Conservation (phyloP, 1,140 invertebrate species). For the Melanaphis sacchari region DNA sequence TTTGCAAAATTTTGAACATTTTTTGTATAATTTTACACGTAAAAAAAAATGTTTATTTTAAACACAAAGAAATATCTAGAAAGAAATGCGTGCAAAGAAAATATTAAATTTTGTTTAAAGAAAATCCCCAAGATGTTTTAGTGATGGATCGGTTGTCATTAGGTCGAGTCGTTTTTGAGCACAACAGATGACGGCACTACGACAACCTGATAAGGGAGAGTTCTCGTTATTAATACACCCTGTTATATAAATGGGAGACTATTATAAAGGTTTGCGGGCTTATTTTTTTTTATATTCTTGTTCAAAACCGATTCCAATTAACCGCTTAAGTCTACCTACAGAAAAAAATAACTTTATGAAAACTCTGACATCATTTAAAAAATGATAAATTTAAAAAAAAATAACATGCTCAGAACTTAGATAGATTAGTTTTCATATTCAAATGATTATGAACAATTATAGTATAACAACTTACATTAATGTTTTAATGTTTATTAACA, state of each 20-base stretch:
- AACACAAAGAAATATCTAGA: not conserved
- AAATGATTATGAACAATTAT: not conserved
- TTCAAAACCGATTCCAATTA: slow-evolving; percentile 52
- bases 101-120: slow-evolving; percentile 47
- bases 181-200: slow-evolving; percentile 57
- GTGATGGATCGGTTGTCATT: slow-evolving; percentile 50
- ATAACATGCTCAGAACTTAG: slow-evolving; percentile 3
- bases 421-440: slow-evolving; percentile 6
- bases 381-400: slow-evolving; percentile 46
- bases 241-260: slow-evolving; percentile 55
- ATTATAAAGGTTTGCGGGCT: slow-evolving; percentile 53
- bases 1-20: not conserved
- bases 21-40: not conserved
- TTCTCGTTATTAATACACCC: slow-evolving; percentile 51
- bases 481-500: not conserved
- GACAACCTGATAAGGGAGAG: slow-evolving; percentile 56
- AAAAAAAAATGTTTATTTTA: not conserved
- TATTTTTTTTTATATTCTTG: slow-evolving; percentile 41
- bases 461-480: not conserved
- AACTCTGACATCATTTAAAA: slow-evolving; percentile 37
- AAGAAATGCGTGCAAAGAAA: slow-evolving; percentile 10
- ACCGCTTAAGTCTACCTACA: slow-evolving; percentile 22
- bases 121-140: slow-evolving; percentile 44
- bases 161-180: slow-evolving; percentile 48
- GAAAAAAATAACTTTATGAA: slow-evolving; percentile 28